Percentiles rank a stretch among this genome's conserved stretches.
phyloP scores from a whole-genome alignment of 2,797 vertebrate species.

The Psittacula derbiana region DNA sequence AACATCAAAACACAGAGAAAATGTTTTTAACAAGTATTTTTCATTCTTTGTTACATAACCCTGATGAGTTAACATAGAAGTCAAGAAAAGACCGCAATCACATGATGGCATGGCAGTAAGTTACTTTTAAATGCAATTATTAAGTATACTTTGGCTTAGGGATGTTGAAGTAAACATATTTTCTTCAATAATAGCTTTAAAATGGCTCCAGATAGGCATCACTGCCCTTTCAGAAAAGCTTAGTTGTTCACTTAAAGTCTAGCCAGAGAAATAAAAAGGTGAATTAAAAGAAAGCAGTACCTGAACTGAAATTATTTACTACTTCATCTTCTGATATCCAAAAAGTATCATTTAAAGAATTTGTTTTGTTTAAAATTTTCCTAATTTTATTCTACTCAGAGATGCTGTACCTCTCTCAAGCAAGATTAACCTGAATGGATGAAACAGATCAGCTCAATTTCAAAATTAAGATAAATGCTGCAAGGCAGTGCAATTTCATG shows the following conservation, averaged over 20 bases:
- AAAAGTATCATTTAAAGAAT: not conserved
- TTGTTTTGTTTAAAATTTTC: not conserved
- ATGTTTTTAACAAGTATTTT: not conserved
- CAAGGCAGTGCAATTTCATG: not conserved
- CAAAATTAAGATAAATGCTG: not conserved
- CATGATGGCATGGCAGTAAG: not conserved
- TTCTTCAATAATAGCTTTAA: not conserved
- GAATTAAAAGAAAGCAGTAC: not conserved
- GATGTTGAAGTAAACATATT: not conserved
- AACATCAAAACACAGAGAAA: not conserved
- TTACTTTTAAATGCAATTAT: not conserved
- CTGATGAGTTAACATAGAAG: not conserved
- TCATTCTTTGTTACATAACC: not conserved
- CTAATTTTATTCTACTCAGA: not conserved
- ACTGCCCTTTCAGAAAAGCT: not conserved
- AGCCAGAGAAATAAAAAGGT: not conserved
- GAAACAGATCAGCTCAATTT: not conserved
- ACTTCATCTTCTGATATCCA: not conserved
- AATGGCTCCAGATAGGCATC: not conserved
- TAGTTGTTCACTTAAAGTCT: not conserved
- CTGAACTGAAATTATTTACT: not conserved
- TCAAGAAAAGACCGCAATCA: not conserved
- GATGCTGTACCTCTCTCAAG: not conserved
- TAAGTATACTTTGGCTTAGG: not conserved
- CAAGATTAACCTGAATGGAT: not conserved